Base-by-base conservation (phyloP, 64 coral and sea anemone genomes). In the Acropora tenuis region DNA sequence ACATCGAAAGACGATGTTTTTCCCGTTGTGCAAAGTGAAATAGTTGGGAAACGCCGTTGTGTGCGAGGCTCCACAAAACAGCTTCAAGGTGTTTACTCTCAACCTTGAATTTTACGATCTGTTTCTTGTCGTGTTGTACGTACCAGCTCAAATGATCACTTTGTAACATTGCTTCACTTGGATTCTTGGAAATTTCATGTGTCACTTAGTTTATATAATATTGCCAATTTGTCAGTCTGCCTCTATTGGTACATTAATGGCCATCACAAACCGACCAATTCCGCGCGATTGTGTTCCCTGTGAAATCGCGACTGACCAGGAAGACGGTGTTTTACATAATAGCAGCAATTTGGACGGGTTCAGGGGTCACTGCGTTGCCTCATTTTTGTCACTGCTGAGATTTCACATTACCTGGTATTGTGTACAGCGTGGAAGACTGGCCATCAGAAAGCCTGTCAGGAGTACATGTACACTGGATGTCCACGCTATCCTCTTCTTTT, bases 61-160 rank as follows among this genome's bases (percentile, higher is more conserved):
- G 16, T 93, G 95, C n/a, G 88, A 87, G 50, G 49, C 71, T 15
- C 87, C 87, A 71, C 95, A 93, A 49, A 94, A 92, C 6, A 97
- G 95, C 12, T 94, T 90, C 19, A 94, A 94, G 65, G 69, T 97
- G 15, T 97, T 97, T 13, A 97, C 95, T 0, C 88, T 97, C 59
- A 97, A 97, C 19, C 78, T 97, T 58, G 91, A 88, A 12, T 85
- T 97, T 57, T 78, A 92, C 9, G 95, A 97, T 83, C n/a, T 97
- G 41, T 55, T 97, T 43, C 89, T 97, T 47, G 89, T 97, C 12
- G 73, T 90, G 4, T 81, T 97, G 12, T 97, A 97, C 48, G 92
- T 97, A 13, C 95, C 95, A 8, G 84, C 95, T 1, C 95, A 97
- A 89, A 97, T 97, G 84, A 86, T 93, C 5, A 78, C 88, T 8